Evolutionary conservation across 2,797 vertebrate species (phyloP).

Genomic region (Phalloptychus januarius): DNA sequence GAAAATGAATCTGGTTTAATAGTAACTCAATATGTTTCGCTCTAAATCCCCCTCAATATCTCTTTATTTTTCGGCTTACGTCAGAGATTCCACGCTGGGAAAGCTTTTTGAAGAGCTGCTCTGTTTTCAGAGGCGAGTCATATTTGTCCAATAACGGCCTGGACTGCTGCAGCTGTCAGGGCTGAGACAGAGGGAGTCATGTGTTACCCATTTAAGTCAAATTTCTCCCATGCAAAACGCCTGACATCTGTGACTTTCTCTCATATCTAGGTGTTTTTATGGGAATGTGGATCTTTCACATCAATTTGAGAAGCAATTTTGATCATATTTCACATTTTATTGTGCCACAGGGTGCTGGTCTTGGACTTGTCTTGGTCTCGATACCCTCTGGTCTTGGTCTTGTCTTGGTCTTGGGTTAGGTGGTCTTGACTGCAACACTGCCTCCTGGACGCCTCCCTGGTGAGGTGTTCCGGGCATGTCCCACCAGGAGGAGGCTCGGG

Average conservation of each 20-base stretch:
- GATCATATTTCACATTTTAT: too few relatives aligned
- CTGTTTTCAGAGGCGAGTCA: slow-evolving; percentile 75
- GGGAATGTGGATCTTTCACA: background rate
- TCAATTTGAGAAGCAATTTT: background rate
- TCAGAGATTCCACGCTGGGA: slow-evolving; percentile 73
- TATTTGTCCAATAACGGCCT: slow-evolving; percentile 77
- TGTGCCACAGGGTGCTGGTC: too few relatives aligned
- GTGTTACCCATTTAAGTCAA: slow-evolving; percentile 78
- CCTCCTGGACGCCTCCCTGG: too few relatives aligned
- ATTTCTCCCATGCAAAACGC: slow-evolving; percentile 75
- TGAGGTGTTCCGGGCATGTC: too few relatives aligned
- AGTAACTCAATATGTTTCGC: slow-evolving; percentile 70
- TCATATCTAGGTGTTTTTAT: background rate
- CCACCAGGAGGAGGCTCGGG: too few relatives aligned
- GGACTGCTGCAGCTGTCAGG: slow-evolving; percentile 76
- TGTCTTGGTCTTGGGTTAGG: too few relatives aligned
- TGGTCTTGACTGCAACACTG: too few relatives aligned
- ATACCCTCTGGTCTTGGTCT: too few relatives aligned
- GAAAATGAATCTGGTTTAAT: slow-evolving; percentile 61
- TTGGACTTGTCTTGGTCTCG: too few relatives aligned
- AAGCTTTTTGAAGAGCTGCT: slow-evolving; percentile 70
- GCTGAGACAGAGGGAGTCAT: slow-evolving; percentile 72
- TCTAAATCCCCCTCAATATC: slow-evolving; percentile 68
- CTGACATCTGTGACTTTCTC: slow-evolving; percentile 68
- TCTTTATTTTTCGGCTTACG: slow-evolving; percentile 69